A percentile compares a stretch with the other conserved stretches of the same genome.
Conservation (phyloP, 2,113 vertebrate genomes). For the Myiopsitta monachus region DNA sequence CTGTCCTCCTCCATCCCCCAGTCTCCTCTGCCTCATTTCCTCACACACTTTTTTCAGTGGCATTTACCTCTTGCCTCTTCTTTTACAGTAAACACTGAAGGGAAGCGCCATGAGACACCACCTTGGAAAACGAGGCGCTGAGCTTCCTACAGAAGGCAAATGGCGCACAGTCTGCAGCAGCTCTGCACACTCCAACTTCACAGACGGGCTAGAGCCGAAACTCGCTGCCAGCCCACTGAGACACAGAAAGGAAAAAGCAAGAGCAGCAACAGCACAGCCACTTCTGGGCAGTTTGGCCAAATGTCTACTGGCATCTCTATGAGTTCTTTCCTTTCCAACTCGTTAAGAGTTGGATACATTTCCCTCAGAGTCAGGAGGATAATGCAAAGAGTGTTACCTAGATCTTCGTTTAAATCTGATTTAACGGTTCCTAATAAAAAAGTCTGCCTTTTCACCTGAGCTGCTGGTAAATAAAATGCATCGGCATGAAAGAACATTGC, state of each 20-base stretch:
- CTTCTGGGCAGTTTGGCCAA: background rate
- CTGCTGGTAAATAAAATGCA: background rate
- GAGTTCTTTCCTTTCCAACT: background rate
- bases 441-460: background rate
- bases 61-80: background rate
- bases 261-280: background rate
- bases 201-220: background rate
- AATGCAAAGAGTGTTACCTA: background rate
- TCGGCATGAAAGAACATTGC: background rate
- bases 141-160: background rate
- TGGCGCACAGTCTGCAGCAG: fast-evolving
- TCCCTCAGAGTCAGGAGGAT: background rate
- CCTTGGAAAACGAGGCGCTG: background rate
- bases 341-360: background rate
- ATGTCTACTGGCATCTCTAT: background rate
- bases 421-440: background rate
- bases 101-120: background rate
- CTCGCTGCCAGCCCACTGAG: background rate
- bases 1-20: background rate
- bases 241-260: background rate
- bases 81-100: background rate
- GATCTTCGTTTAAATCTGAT: background rate
- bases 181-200: fast-evolving
- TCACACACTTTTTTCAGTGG: background rate
- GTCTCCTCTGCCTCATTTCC: background rate